Base-by-base conservation (phyloP, 2,113 vertebrate genomes). In the Clarias gariepinus region DNA sequence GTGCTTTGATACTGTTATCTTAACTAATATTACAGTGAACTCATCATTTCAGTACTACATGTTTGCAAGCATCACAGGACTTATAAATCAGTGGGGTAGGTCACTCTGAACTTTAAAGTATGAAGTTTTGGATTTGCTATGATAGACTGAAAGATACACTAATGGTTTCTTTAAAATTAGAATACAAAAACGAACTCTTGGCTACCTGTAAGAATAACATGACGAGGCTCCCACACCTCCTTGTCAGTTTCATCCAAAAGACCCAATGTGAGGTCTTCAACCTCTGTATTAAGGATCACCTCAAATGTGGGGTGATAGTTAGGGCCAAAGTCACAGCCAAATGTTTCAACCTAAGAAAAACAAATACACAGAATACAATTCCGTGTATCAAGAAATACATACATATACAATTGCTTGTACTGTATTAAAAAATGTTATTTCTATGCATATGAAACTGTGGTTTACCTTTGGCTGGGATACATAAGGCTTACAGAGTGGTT, bases 241-340 rank as follows among this genome's bases (percentile, higher is more conserved):
- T 13, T 53, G 25, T 11, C 36, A 52, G 25, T 18, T 86, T 69
- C 53, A 71, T 86, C 85, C 7, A 80, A 63, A 55, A 84, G n/a
- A 81, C 81, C n/a, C 18, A 86, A 7, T 74, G 30, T 55, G 30
- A 87, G 10, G 12, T 63, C 25, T 28, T 88, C 3, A 21, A 71
- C 30, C 23, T 57, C 52, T 1, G 60, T 11, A 19, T 73, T 25
- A 71, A 85, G 3, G 36, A 88, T 81, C 16, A 85, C 83, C 60
- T 81, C 83, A 74, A 88, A 88, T 16, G 47, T 68, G 23, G 74
- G 58, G 41, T 85, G 83, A 74, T 82, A 81, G 64, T 81, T 84
- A 30, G 16, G 83, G 1, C 61, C 36, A 85, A 47, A 78, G 77
- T 84, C 33, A 73, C 7, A 30, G 16, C 57, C 57, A 36, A 82